Evolutionary conservation across 2,797 vertebrate species (phyloP).

Genomic region (Novumbra hubbsi): DNA sequence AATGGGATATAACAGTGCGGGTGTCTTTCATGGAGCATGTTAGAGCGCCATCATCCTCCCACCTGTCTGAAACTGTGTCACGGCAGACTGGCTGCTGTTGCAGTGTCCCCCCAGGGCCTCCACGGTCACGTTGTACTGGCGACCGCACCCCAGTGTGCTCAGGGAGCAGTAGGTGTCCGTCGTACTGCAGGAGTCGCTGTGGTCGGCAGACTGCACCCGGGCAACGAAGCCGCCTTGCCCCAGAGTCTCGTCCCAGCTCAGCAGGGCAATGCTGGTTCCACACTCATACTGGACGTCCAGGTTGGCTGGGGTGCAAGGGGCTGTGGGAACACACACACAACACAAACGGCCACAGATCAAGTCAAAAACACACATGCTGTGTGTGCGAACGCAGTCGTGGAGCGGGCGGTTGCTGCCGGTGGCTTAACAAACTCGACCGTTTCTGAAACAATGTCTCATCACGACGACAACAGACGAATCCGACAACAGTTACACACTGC

Average conservation of each 20-base stretch:
- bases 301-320: conserved; percentile 67
- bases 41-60: background rate
- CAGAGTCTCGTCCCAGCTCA: conserved; percentile 69
- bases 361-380: background rate
- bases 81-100: conserved; percentile 64
- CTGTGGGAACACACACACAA: conserved; percentile 43
- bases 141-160: conserved; percentile 63
- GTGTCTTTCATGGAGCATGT: background rate
- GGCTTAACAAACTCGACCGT: background rate
- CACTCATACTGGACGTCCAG: conserved; percentile 61
- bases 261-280: conserved; percentile 44
- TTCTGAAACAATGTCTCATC: background rate
- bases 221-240: conserved; percentile 58
- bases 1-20: background rate
- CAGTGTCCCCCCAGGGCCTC: conserved; percentile 61
- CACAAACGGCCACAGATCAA: background rate
- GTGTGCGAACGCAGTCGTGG: background rate
- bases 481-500: background rate
- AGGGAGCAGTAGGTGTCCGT: conserved; percentile 59
- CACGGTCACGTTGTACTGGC: conserved; percentile 60
- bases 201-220: conserved; percentile 27
- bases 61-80: conserved; percentile 58
- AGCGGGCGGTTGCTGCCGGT: background rate
- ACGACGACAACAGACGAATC: background rate
- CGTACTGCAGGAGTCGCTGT: conserved; percentile 49